These are phyloP conservation scores for Pangasius djambal DNA, from an alignment of 2,797 vertebrate genomes.

Conservation along the genomic window DNA sequence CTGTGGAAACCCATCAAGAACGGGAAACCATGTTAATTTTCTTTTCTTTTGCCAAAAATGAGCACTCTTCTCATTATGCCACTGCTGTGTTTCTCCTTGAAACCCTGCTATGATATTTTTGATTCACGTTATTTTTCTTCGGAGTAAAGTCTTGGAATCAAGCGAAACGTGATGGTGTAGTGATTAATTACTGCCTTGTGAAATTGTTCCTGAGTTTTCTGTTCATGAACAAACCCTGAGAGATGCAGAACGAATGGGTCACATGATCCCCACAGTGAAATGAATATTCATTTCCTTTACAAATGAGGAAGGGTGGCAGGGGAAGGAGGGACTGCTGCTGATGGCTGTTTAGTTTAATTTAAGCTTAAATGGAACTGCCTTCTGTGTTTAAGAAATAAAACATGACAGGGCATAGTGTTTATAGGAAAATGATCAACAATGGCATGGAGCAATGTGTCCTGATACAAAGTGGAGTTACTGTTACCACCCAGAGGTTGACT, in stretches of 20 bases:
- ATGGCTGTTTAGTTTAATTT: slow-evolving; percentile 9
- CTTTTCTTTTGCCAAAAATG: background rate
- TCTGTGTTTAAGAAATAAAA: slow-evolving; percentile 3
- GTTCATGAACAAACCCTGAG: background rate
- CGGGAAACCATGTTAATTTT: background rate
- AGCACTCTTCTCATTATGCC: background rate
- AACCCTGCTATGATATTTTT: background rate
- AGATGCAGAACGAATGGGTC: background rate
- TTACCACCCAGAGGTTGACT: background rate
- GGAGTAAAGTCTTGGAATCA: background rate
- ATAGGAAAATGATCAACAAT: background rate
- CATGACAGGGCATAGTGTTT: background rate
- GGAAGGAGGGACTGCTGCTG: background rate
- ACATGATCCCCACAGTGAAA: background rate
- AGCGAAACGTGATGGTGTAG: background rate
- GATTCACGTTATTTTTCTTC: slow-evolving; percentile 4
- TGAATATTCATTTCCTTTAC: slow-evolving; percentile 28
- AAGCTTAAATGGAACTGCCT: background rate
- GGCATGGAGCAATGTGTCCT: background rate
- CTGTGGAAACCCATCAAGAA: slow-evolving; percentile 1
- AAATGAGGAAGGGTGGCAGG: background rate
- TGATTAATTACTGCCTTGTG: slow-evolving; percentile 30
- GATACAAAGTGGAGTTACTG: background rate
- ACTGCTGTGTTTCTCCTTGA: background rate
- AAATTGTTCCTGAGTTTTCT: slow-evolving; percentile 4